Percentiles rank a stretch among this genome's conserved stretches.
These are phyloP conservation scores for Hippocampus mohnikei DNA, from an alignment of 2,113 vertebrate genomes.

Conservation along the genomic window DNA sequence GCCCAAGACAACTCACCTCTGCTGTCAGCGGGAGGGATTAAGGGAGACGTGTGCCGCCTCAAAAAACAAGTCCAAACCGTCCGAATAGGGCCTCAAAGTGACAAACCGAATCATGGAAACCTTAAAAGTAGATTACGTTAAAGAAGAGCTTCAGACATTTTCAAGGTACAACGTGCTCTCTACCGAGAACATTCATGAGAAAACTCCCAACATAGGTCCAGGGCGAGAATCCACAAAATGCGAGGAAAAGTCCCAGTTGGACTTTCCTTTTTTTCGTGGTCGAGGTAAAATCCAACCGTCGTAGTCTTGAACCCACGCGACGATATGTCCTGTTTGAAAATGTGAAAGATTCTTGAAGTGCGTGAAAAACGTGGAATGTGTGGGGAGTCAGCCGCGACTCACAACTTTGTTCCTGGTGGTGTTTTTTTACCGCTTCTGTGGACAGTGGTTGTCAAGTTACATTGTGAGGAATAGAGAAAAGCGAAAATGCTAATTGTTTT, in stretches of 20 bases:
- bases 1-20: conserved; percentile 60
- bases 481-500: background rate
- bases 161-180: conserved; percentile 6
- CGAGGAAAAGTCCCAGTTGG: conserved; percentile 9
- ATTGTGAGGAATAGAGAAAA: background rate
- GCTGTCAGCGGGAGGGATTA: conserved; percentile 50
- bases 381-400: conserved; percentile 32
- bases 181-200: conserved; percentile 16
- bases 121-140: background rate
- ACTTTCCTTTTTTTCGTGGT: conserved; percentile 18
- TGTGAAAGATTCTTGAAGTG: conserved; percentile 22
- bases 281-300: background rate
- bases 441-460: background rate
- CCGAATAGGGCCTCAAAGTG: background rate
- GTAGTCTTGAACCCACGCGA: background rate
- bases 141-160: conserved; percentile 54
- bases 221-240: conserved; percentile 49
- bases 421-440: conserved; percentile 37
- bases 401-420: conserved; percentile 73
- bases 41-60: conserved; percentile 36
- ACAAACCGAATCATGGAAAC: background rate
- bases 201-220: conserved; percentile 48
- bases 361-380: conserved; percentile 1
- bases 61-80: conserved; percentile 35
- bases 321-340: conserved; percentile 4